These are phyloP conservation scores for Caenorhabditis sp. DNA, from an alignment of 2,888 invertebrate species.

Conservation along the genomic window DNA sequence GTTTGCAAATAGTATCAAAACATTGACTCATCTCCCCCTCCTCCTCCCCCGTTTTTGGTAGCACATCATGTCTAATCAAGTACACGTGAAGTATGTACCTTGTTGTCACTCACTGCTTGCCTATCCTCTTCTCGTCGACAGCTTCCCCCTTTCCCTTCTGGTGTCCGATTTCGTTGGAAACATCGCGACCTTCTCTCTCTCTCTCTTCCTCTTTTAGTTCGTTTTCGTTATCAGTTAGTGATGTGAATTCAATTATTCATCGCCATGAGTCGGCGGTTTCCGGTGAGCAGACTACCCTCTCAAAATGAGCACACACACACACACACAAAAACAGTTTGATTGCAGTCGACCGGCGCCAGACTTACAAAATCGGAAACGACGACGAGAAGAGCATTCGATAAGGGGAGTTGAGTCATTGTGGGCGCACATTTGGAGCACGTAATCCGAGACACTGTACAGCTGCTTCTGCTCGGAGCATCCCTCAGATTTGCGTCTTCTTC, in stretches of 20 bases:
- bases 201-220: conserved; percentile 1
- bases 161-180: neutral
- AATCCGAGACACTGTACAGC: conserved; percentile 16
- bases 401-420: conserved; percentile 27
- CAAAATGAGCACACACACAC: conserved; percentile 1
- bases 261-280: conserved; percentile 20
- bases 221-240: conserved; percentile 19
- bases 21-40: conserved; percentile 42
- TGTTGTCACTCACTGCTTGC: conserved; percentile 47
- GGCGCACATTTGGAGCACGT: conserved; percentile 15
- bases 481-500: neutral
- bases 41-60: conserved; percentile 20
- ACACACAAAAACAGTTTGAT: conserved; percentile 21
- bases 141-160: conserved; percentile 7
- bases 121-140: conserved; percentile 22
- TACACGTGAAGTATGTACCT: conserved; percentile 45
- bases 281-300: conserved; percentile 29
- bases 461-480: neutral
- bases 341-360: conserved; percentile 21
- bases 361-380: conserved; percentile 46
- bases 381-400: neutral
- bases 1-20: conserved; percentile 55
- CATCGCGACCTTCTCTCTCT: conserved; percentile 1
- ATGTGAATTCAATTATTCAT: conserved; percentile 42
- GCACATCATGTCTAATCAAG: conserved; percentile 51